Evolutionary conservation across 1,140 invertebrate genomes (phyloP), one percentile per base, ranked within the genome.

Genomic region (Notospermus geniculatus): DNA sequence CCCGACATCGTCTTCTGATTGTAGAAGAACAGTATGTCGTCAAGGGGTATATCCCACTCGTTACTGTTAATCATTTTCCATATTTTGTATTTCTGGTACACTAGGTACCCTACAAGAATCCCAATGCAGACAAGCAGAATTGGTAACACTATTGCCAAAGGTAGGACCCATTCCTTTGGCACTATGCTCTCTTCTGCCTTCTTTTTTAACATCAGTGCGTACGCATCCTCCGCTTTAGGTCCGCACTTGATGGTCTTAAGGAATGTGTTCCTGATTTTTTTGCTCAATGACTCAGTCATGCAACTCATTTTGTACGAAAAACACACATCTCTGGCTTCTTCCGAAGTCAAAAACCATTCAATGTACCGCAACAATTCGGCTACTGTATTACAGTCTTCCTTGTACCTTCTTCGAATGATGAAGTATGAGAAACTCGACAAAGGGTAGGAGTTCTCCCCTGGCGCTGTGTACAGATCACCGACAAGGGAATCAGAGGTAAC

Each of bases 301-400:
- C 74, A 65, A 7, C 66, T 68, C 61, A 76, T 70, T 7, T 57
- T 22, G 9, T 64, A 22, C 1, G 32, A 25, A 2, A 43, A 57
- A 11, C 64, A 61, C 2, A 60, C 59, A 2, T 54, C 7, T 36
- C 53, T 50, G 0, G 74, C 68, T 4, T 28, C 15, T 2, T 62
- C 43, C 0, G 55, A 43, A 7, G 17, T 58, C 19, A 67, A 39
- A 50, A 74, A 72, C 72, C 72, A 78, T 13, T 67, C 55, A 15
- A 77, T 59, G 54, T 66, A 77, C 29, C 75, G 57, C n/a, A 74
- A 58, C 2, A 78, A 54, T 56, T 77, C 76, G 25, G 57, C 65
- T 22, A 68, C 71, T 2, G 60, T 41, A 15, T 62, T 46, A 56
- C 76, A 78, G 53, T 67, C 41, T 11, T 23, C 32, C 62, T 69